Evolutionary conservation across 2,888 invertebrate genomes (phyloP).

Genomic region (Cryptus armator): DNA sequence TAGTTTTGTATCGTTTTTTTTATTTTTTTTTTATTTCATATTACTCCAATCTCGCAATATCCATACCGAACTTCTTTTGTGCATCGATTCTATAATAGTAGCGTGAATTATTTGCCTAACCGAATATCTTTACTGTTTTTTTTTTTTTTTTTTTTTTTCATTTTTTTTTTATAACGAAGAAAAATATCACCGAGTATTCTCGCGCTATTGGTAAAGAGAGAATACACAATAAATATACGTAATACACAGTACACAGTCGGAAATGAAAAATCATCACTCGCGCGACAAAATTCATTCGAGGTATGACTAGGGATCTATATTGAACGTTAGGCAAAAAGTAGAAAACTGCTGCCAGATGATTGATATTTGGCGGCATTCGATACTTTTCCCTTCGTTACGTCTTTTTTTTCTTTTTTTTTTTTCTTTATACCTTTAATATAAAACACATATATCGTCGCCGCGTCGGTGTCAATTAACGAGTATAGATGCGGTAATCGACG

Average conservation of each 20-base stretch:
- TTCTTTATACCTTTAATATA: slow-evolving; percentile 17
- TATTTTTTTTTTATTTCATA: neutral
- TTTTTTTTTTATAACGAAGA: slow-evolving; percentile 41
- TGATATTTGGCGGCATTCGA: slow-evolving; percentile 9
- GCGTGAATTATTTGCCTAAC: slow-evolving; percentile 23
- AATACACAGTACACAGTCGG: slow-evolving; percentile 66
- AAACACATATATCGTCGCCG: slow-evolving; percentile 16
- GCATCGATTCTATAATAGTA: slow-evolving; percentile 12
- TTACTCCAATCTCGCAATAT: slow-evolving; percentile 1
- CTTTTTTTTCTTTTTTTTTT: slow-evolving; percentile 19
- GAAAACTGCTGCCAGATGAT: slow-evolving; percentile 41
- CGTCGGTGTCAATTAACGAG: slow-evolving; percentile 31
- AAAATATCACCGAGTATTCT: slow-evolving; percentile 59
- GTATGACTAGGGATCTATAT: slow-evolving; percentile 66
- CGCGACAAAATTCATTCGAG: slow-evolving; percentile 47
- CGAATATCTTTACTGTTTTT: slow-evolving; percentile 11
- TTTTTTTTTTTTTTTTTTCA: slow-evolving; percentile 13
- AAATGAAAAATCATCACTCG: slow-evolving; percentile 62
- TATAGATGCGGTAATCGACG: slow-evolving; percentile 19
- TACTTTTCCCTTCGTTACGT: slow-evolving; percentile 7
- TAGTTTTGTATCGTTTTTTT: neutral
- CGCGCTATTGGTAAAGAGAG: slow-evolving; percentile 51
- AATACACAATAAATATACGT: slow-evolving; percentile 64
- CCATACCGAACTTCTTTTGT: neutral
- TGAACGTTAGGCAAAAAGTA: slow-evolving; percentile 53